These are phyloP conservation scores for Stigmatopora argus DNA, from an alignment of 2,113 vertebrate species.

Conservation along the genomic window DNA sequence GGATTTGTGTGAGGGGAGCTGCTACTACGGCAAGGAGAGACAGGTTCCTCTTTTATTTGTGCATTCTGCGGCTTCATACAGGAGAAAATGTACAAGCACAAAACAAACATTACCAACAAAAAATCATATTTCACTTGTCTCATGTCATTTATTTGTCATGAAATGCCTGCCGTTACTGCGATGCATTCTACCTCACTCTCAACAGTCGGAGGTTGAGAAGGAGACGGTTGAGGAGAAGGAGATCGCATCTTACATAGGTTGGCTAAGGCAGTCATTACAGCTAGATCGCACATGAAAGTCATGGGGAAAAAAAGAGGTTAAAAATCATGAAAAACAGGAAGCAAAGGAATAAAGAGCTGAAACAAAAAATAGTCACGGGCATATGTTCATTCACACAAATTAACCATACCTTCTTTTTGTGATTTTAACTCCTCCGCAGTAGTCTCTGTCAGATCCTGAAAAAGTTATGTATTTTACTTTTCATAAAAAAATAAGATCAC, in stretches of 20 bases:
- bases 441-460: constrained; percentile 45
- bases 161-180: too few species aligned
- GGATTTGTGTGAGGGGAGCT: background rate
- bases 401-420: constrained; percentile 26
- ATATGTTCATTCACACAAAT: background rate
- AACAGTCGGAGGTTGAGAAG: too few species aligned
- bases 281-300: background rate
- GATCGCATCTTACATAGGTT: background rate
- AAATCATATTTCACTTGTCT: too few species aligned
- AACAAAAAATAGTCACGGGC: background rate
- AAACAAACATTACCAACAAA: too few species aligned
- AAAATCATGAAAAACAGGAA: background rate
- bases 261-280: background rate
- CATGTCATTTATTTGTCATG: too few species aligned
- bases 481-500: background rate
- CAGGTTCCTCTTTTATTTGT: too few species aligned
- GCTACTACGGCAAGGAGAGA: too few species aligned
- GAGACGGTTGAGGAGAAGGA: too few species aligned
- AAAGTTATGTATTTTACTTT: constrained; percentile 6
- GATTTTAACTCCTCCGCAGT: background rate
- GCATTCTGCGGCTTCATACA: too few species aligned
- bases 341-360: background rate
- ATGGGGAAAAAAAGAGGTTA: background rate
- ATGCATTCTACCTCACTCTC: too few species aligned
- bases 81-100: too few species aligned